Evolutionary conservation across 2,888 invertebrate genomes (phyloP).

Genomic region (Tetanocera ferruginea): DNA sequence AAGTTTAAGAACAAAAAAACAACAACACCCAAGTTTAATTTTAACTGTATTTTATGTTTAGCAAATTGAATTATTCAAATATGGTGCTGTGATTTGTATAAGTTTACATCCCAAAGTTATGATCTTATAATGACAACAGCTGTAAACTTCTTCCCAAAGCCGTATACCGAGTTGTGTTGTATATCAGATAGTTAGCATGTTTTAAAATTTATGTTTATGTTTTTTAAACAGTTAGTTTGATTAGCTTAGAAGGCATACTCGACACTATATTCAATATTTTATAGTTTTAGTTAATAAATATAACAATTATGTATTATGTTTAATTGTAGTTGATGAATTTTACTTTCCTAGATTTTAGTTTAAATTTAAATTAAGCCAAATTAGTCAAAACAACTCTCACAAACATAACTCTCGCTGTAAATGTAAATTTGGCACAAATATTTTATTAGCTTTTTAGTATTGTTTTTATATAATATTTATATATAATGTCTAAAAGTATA

Average conservation of each 20-base stretch:
- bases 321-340: no score
- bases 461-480: background rate
- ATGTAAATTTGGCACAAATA: slow-evolving; percentile 42
- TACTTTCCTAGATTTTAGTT: background rate
- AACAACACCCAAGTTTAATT: slow-evolving; percentile 28
- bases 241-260: background rate
- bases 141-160: background rate
- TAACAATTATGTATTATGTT: no score
- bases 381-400: background rate
- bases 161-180: background rate
- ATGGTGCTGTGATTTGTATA: slow-evolving; percentile 60
- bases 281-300: background rate
- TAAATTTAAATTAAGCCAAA: background rate
- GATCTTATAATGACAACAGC: slow-evolving; percentile 15
- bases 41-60: slow-evolving; percentile 41
- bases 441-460: slow-evolving; percentile 35
- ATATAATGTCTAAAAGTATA: background rate
- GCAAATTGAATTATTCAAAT: slow-evolving; percentile 41
- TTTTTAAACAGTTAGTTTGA: background rate
- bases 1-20: slow-evolving; percentile 50
- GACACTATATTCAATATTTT: background rate
- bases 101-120: slow-evolving; percentile 4
- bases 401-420: background rate
- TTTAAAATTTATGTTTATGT: background rate
- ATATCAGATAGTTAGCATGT: background rate